These are phyloP conservation scores for Sminthurides bifidus DNA, from an alignment of 1,140 invertebrate genomes.

Conservation along the genomic window DNA sequence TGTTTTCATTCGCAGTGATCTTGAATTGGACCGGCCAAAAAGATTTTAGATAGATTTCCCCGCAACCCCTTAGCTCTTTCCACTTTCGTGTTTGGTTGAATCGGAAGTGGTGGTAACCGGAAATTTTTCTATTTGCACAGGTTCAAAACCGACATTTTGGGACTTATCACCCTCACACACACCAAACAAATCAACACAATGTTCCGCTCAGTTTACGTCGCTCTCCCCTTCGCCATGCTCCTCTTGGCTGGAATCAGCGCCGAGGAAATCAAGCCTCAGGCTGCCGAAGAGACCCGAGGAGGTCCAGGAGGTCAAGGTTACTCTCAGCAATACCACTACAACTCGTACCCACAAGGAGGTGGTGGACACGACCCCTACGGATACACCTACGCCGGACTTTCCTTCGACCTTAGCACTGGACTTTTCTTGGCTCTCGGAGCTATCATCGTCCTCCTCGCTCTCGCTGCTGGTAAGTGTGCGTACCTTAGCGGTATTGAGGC, in stretches of 20 bases:
- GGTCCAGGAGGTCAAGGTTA: constrained; percentile 18
- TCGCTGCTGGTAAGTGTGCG: constrained; percentile 29
- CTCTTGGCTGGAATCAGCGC: constrained; percentile 29
- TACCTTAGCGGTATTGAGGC: neutral
- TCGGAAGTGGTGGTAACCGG: no score
- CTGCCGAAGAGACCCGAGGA: constrained; percentile 27
- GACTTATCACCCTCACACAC: neutral
- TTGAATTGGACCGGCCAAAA: no score
- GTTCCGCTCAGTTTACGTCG: constrained; percentile 28
- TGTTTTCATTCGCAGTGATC: no score
- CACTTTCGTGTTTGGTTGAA: no score
- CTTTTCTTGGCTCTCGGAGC: constrained; percentile 33
- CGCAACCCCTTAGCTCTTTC: no score
- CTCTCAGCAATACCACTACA: constrained; percentile 32
- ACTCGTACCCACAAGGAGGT: constrained; percentile 21
- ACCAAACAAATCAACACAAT: constrained; percentile 16
- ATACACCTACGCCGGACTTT: constrained; percentile 32
- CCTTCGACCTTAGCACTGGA: constrained; percentile 31
- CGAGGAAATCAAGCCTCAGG: constrained; percentile 18
- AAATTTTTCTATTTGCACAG: no score
- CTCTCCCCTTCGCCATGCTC: constrained; percentile 30
- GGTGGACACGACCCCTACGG: constrained; percentile 32
- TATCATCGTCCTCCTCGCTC: constrained; percentile 32
- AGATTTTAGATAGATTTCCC: no score
- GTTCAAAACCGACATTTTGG: no score